A percentile compares a stretch with the other conserved stretches of the same genome.
Conservation (phyloP, 1,140 invertebrate genomes). For the Teleopsis dalmanni region DNA sequence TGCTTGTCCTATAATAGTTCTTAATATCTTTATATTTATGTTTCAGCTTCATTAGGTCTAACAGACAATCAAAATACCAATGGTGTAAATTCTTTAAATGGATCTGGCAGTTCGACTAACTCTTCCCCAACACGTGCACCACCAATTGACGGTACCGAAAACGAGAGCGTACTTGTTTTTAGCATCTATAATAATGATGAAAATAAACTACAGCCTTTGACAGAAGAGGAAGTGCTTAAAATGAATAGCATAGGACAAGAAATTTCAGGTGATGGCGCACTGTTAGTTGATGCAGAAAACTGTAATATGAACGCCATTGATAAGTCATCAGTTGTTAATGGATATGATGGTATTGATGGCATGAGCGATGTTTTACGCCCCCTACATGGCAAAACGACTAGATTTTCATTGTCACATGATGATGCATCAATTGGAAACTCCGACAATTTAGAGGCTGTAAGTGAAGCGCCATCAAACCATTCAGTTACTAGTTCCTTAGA, state of each 20-base stretch:
- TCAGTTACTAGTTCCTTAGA: constrained; percentile 89
- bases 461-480: constrained; percentile 89
- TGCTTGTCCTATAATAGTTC: no score
- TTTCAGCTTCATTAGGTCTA: no score
- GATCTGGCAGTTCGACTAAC: constrained; percentile 6
- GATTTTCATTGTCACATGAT: constrained; percentile 82
- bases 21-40: no score
- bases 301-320: constrained; percentile 21
- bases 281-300: constrained; percentile 15
- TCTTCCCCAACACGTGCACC: constrained; percentile 7
- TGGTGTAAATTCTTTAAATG: constrained; percentile 3
- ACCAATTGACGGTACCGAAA: constrained; percentile 3
- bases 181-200: constrained; percentile 34
- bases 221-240: constrained; percentile 41
- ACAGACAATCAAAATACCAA: no score
- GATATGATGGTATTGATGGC: constrained; percentile 29
- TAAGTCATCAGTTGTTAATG: constrained; percentile 23
- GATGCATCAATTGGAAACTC: constrained; percentile 82
- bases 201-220: constrained; percentile 34
- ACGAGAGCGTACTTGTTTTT: constrained; percentile 32
- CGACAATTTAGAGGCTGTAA: constrained; percentile 89
- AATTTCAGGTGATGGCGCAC: constrained; percentile 15
- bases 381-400: constrained; percentile 15
- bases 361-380: constrained; percentile 30
- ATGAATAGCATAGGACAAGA: constrained; percentile 42